These are phyloP conservation scores for Punctoribates punctum DNA, from an alignment of 2,888 invertebrate species.

Conservation along the genomic window DNA sequence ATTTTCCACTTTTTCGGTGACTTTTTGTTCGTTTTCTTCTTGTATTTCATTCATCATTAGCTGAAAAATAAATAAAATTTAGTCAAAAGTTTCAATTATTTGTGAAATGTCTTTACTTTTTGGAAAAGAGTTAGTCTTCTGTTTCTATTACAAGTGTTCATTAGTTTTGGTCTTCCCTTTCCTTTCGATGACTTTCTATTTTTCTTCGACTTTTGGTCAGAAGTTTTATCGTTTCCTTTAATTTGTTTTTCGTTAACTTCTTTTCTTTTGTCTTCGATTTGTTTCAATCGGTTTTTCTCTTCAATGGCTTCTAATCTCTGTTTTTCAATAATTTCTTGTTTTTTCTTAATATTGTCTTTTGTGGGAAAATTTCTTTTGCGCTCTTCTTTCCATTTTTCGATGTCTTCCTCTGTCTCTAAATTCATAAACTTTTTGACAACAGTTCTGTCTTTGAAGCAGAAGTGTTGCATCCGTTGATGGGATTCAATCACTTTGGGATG, in stretches of 20 bases:
- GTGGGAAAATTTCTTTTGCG: conserved; percentile 60
- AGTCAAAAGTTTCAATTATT: not conserved
- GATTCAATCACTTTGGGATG: conserved; percentile 72
- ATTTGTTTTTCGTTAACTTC: not conserved
- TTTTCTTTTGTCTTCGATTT: not conserved
- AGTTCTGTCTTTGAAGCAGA: conserved; percentile 14
- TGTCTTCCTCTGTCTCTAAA: conserved; percentile 72
- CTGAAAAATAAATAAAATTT: not conserved
- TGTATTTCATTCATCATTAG: too few species aligned
- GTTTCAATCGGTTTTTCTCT: not conserved
- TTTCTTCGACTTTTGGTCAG: not conserved
- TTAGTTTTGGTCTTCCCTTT: not conserved
- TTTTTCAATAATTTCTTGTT: not conserved
- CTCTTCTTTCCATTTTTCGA: conserved; percentile 77
- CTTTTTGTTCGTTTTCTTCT: too few species aligned
- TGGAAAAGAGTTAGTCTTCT: conserved; percentile 17
- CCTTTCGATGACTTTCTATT: not conserved
- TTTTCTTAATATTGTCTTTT: conserved; percentile 14
- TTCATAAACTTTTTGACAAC: conserved; percentile 72
- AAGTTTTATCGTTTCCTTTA: not conserved
- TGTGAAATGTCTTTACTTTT: conserved; percentile 1
- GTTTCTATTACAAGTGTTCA: not conserved
- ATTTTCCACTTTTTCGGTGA: too few species aligned
- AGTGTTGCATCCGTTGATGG: conserved; percentile 65
- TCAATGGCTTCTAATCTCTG: not conserved